Conservation (phyloP, 2,888 invertebrate species). For the Lepidocyrtinus sp. region DNA sequence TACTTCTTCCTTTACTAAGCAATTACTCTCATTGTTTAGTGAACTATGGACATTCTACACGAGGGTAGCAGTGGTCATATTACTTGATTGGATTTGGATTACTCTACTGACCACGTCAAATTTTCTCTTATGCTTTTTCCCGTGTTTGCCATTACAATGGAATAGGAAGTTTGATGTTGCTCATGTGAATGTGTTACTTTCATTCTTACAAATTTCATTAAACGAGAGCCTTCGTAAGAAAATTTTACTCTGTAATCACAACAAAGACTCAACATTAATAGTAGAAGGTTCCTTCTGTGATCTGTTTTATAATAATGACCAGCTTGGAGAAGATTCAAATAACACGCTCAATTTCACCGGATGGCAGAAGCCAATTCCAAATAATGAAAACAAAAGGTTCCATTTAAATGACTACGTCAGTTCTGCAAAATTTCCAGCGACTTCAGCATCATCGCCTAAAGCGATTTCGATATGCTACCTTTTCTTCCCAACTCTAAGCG, state of each 20-base stretch:
- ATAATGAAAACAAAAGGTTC: background rate
- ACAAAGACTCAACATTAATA: too few relatives aligned
- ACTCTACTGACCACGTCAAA: constrained; percentile 7
- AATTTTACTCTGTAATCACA: too few relatives aligned
- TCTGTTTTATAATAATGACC: background rate
- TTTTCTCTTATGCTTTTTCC: background rate
- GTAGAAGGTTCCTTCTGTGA: background rate
- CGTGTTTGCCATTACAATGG: background rate
- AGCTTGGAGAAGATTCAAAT: background rate
- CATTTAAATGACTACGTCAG: background rate
- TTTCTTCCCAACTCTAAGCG: background rate
- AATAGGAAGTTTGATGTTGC: background rate
- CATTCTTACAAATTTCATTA: too few relatives aligned
- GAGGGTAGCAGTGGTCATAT: constrained; percentile 20
- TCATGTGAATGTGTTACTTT: background rate
- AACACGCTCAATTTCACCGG: background rate
- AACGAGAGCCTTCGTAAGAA: too few relatives aligned
- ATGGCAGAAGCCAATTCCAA: too few relatives aligned
- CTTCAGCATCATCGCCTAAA: background rate
- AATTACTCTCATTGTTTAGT: background rate
- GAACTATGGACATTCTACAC: constrained; percentile 26
- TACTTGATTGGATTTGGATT: constrained; percentile 29
- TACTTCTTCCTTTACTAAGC: background rate
- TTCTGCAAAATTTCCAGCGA: background rate
- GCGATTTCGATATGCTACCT: background rate